phyloP scores from a whole-genome alignment of 2,888 invertebrate genomes.

The Hydriomena furcata region DNA sequence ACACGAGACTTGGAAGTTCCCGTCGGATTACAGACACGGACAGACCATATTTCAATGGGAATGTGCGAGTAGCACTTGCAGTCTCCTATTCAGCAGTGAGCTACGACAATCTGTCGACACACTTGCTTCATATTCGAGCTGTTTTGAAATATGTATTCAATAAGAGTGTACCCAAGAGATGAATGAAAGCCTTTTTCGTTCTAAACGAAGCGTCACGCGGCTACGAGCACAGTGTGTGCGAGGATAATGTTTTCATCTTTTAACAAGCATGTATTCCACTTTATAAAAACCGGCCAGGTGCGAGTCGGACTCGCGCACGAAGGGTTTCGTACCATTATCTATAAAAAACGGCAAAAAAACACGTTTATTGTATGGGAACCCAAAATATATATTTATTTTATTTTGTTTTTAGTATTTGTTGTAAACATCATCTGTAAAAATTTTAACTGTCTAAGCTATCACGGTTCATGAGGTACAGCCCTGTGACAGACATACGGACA shows the following conservation, averaged over 20 bases:
- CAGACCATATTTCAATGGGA: slow-evolving; percentile 27
- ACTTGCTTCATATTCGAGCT: slow-evolving; percentile 25
- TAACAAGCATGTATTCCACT: too few species aligned
- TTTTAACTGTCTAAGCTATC: too few species aligned
- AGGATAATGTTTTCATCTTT: neutral
- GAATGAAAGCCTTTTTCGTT: slow-evolving; percentile 16
- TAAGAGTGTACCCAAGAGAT: slow-evolving; percentile 11
- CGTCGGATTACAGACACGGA: slow-evolving; percentile 22
- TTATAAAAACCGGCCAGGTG: too few species aligned
- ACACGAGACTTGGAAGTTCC: slow-evolving; percentile 17
- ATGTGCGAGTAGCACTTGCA: slow-evolving; percentile 23
- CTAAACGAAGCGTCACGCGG: neutral
- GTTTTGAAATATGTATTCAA: slow-evolving; percentile 27
- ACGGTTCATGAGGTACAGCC: too few species aligned
- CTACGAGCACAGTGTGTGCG: neutral
- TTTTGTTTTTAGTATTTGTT: too few species aligned
- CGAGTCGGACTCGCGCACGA: too few species aligned
- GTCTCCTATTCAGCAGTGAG: slow-evolving; percentile 24
- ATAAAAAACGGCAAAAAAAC: too few species aligned
- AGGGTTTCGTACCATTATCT: too few species aligned
- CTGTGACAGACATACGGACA: too few species aligned
- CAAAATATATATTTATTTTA: too few species aligned
- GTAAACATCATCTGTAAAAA: too few species aligned
- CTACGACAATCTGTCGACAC: slow-evolving; percentile 26
- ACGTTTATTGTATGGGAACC: too few species aligned